Evolutionary conservation across 2,113 vertebrate genomes (phyloP), one percentile per base, ranked within the genome.

Genomic region (Callaeas wilsoni): DNA sequence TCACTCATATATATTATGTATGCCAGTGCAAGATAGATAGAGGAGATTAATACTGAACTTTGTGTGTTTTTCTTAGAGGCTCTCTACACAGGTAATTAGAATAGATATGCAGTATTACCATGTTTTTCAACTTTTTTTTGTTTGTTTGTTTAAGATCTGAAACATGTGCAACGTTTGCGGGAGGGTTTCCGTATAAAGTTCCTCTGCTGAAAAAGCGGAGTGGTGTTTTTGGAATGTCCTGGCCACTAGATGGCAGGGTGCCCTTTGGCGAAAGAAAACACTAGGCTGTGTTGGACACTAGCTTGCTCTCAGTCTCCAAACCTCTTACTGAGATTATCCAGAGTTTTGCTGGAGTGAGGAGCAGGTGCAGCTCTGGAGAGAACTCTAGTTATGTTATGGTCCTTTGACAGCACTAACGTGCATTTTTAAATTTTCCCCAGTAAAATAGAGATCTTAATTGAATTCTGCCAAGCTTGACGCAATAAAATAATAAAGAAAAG

Each of bases 161-260:
- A 71, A 41, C 9, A 2, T 1, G 5, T 47, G 16, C n/a, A 25
- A 5, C 11, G 3, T 26, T 1, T 12, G 17, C n/a, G n/a, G 25
- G 37, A 75, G 59, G 13, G 17, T 70, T 92, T 62, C 41, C 12
- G 0, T 25, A 3, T 2, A 4, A 77, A 53, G 17, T 41, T 70
- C 26, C 27, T 44, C 49, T 46, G 52, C 46, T 80, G 70, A 42
- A 82, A 84, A 62, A 19, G 3, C 25, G 0, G 22, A 76, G 55
- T 32, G 62, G 10, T 59, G 17, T 62, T 86, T 82, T 77, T 73
- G 81, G 69, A 83, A 67, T 22, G 29, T 77, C 27, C 26, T 27
- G 56, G 56, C 97, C 98, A 96, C 97, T 96, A 98, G 98, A 90
- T 97, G 98, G 97, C 98, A 97, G 97, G 90, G 55, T 85, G 55